Evolutionary conservation across 2,888 invertebrate genomes (phyloP).

Genomic region (Drosophila lutescens): DNA sequence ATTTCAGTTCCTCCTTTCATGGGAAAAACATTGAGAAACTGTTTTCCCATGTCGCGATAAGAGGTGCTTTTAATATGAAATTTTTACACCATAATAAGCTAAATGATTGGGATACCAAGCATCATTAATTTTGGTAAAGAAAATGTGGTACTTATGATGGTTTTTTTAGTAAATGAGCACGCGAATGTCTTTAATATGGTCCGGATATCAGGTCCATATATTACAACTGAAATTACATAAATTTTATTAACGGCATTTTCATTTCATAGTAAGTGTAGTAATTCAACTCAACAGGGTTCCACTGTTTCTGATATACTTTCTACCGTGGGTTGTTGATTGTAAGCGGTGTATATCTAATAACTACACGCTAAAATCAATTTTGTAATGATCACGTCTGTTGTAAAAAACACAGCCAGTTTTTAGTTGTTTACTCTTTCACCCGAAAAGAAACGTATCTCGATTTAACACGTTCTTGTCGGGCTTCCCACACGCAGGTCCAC

Average conservation of each 20-base stretch:
- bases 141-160: neutral
- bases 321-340: constrained; percentile 27
- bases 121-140: neutral
- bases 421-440: constrained; percentile 30
- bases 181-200: neutral
- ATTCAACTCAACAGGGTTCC: neutral
- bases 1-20: neutral
- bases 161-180: neutral
- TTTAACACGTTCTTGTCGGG: constrained; percentile 35
- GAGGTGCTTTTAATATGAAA: neutral
- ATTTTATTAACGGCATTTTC: neutral
- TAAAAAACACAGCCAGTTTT: constrained; percentile 20
- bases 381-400: constrained; percentile 58
- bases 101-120: neutral
- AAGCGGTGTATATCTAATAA: constrained; percentile 35
- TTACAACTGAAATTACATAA: neutral
- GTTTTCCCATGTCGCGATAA: neutral
- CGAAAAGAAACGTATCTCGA: constrained; percentile 28
- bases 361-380: constrained; percentile 63
- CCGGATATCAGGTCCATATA: neutral
- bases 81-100: neutral
- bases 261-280: neutral
- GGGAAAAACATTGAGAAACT: neutral
- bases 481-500: constrained; percentile 29
- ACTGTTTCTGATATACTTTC: constrained; percentile 8